These are phyloP conservation scores for Aporophyla lueneburgensis DNA, from an alignment of 2,888 invertebrate species.

Conservation along the genomic window DNA sequence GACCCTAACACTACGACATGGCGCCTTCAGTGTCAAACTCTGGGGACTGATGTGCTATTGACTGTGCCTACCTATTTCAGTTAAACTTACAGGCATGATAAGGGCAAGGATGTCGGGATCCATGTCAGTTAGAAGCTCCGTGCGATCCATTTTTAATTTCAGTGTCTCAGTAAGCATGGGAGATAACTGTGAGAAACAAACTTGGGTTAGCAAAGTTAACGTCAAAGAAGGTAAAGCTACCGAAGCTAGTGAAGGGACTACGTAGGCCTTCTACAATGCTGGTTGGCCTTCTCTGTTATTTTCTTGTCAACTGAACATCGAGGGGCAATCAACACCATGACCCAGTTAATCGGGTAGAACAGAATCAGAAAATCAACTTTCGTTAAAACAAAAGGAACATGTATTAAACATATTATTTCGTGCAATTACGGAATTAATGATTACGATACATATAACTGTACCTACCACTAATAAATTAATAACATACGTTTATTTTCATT, in stretches of 20 bases:
- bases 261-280: too few relatives aligned
- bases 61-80: not conserved
- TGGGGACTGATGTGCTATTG: not conserved
- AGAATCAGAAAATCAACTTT: not conserved
- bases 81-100: conserved; percentile 78
- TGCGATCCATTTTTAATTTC: conserved; percentile 73
- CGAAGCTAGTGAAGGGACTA: too few relatives aligned
- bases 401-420: not conserved
- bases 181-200: conserved; percentile 72
- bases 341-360: not conserved
- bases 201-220: not conserved
- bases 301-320: not conserved
- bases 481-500: conserved; percentile 79
- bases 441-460: not conserved
- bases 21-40: not conserved
- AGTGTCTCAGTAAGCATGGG: conserved; percentile 72
- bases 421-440: not conserved
- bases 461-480: not conserved
- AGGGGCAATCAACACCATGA: too few relatives aligned
- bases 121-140: conserved; percentile 73
- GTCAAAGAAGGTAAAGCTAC: too few relatives aligned
- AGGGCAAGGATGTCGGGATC: conserved; percentile 76
- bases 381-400: not conserved
- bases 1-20: not conserved
- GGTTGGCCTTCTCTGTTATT: too few relatives aligned